Conservation (phyloP, 2,888 invertebrate species). For the Sminthurinus aureus region DNA sequence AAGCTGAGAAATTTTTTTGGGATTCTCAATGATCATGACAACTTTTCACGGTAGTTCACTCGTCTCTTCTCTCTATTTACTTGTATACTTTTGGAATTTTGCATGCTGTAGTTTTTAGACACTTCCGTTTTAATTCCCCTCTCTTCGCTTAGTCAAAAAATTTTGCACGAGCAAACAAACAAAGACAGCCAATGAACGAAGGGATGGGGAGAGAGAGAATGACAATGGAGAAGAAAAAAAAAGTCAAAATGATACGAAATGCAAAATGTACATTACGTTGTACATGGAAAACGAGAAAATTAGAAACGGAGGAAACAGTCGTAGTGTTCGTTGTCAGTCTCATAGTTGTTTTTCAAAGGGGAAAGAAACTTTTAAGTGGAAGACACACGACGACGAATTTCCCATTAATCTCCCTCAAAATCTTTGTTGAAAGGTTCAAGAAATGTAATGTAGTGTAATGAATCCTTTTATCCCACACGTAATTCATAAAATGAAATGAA, state of each 20-base stretch:
- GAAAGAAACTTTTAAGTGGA: neutral
- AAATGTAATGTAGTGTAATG: neutral
- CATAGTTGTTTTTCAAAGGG: neutral
- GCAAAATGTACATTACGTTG: neutral
- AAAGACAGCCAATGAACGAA: neutral
- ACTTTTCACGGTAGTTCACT: conserved; percentile 15
- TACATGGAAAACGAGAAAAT: neutral
- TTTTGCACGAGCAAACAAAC: conserved; percentile 26
- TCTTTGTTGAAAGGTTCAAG: neutral
- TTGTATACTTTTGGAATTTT: neutral
- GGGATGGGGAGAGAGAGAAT: neutral
- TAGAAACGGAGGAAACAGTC: neutral
- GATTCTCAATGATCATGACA: conserved; percentile 11
- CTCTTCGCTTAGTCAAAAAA: neutral
- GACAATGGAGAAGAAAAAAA: neutral
- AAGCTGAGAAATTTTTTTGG: neutral
- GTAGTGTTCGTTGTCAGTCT: neutral
- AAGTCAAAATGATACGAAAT: neutral
- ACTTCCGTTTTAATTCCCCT: conserved; percentile 34
- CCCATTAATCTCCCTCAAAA: neutral
- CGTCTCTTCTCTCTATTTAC: neutral
- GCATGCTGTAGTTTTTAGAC: conserved; percentile 34
- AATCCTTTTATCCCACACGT: neutral
- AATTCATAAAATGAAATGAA: too few relatives aligned
- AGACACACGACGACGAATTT: neutral